Percentiles rank a stretch among this genome's conserved stretches.
phyloP scores from a whole-genome alignment of 2,797 vertebrate species.

The Oophaga sylvatica region DNA sequence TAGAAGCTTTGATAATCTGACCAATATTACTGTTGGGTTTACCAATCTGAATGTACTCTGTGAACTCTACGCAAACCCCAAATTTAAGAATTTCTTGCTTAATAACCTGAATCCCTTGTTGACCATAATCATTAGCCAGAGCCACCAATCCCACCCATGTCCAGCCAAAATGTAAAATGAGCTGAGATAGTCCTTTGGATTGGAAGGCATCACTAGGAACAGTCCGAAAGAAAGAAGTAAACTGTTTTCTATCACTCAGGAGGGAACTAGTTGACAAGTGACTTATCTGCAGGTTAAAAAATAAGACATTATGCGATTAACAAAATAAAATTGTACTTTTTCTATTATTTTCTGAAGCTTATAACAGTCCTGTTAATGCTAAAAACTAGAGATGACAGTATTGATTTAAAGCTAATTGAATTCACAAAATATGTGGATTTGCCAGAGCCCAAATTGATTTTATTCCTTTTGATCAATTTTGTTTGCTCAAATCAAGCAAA shows the following conservation, averaged over 20 bases:
- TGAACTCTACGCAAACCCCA: constrained; percentile 79
- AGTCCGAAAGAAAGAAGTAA: constrained; percentile 81
- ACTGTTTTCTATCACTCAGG: constrained; percentile 84
- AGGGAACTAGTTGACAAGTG: constrained; percentile 81
- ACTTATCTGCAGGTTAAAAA: constrained; percentile 76
- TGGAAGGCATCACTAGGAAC: constrained; percentile 80
- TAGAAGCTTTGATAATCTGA: constrained; percentile 72
- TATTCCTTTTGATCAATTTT: too few relatives aligned
- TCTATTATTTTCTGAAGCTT: too few relatives aligned
- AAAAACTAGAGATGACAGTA: too few relatives aligned
- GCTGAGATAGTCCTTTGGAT: constrained; percentile 77
- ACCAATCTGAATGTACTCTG: constrained; percentile 82
- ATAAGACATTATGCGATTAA: neutral
- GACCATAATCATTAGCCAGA: constrained; percentile 83
- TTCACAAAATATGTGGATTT: too few relatives aligned
- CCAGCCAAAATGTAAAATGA: constrained; percentile 84
- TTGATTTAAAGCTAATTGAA: too few relatives aligned
- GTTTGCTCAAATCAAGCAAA: too few relatives aligned
- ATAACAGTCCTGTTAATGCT: too few relatives aligned
- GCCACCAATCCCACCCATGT: constrained; percentile 84
- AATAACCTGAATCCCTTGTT: constrained; percentile 84
- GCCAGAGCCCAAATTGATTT: too few relatives aligned
- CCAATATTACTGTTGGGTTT: constrained; percentile 75
- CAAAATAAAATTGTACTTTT: neutral
- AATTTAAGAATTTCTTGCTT: constrained; percentile 79